Base-by-base conservation (phyloP, 2,888 invertebrate genomes). In the Aphrophora alni region DNA sequence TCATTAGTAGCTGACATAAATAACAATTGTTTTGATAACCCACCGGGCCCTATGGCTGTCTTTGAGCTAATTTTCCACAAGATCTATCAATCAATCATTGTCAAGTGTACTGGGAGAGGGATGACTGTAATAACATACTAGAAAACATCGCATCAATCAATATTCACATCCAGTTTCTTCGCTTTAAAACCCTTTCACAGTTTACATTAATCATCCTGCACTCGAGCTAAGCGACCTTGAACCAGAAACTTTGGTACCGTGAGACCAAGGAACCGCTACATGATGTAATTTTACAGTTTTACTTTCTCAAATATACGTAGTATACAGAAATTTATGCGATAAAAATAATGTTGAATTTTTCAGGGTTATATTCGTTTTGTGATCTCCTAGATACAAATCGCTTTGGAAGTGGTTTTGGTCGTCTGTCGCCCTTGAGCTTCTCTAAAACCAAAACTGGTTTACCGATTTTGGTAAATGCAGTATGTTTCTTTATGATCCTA, bases 11-110 rank as follows among this genome's bases (percentile, higher is more conserved):
- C 21, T 2, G 14, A 8, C 59, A 21, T 59, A 59, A 59, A 59
- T 59, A 59, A 59, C 59, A 59, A 59, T 59, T 59, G 59, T 59
- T 59, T 59, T 59, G 59, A 59, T 59, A 59, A 59, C 59, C 59
- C 21, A 59, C 59, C 59, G 59, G 21, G 59, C 59, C 59, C 59
- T 59, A 59, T 59, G 59, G 59, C 59, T 59, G 59, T 59, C 59
- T 59, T 59, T 59, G 59, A 59, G 59, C 59, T 59, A 59, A 59
- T 59, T 59, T 59, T 59, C 59, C 59, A 21, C 59, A 21, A 59
- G 59, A 59, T 59, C 59, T 59, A 59, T 59, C 21, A 21, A 44
- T 44, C 44, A 44, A 59, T 59, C 59, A 59, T 59, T 59, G 59
- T 59, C 59, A 10, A 59, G 59, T 59, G 21, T 59, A 59, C 59